Percentiles rank a stretch among this genome's conserved stretches.
phyloP scores from a whole-genome alignment of 1,140 invertebrate genomes.

The Spodoptera litura region DNA sequence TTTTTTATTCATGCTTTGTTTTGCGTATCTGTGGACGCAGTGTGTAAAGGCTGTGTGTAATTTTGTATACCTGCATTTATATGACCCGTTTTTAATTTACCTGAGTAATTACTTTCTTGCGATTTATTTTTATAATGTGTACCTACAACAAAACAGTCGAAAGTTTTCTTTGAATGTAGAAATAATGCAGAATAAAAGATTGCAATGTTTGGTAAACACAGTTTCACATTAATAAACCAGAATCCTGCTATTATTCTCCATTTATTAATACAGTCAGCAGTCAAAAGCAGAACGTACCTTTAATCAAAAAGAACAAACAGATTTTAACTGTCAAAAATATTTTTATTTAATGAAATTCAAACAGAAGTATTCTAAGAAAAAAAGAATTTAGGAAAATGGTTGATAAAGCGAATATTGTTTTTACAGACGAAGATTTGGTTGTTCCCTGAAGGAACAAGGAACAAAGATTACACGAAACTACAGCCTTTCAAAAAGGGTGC shows the following conservation, averaged over 20 bases:
- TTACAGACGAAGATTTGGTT: constrained; percentile 88
- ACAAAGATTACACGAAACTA: constrained; percentile 75
- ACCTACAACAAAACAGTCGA: too few species aligned
- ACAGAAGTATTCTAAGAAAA: constrained; percentile 4
- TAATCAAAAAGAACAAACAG: constrained; percentile 15
- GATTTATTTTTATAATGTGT: too few species aligned
- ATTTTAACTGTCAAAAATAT: constrained; percentile 20
- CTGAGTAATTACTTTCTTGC: too few species aligned
- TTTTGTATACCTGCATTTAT: too few species aligned
- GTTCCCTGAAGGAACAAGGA: constrained; percentile 88
- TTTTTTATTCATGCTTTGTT: background rate
- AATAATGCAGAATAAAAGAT: too few species aligned
- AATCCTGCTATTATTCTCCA: too few species aligned
- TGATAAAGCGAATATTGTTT: constrained; percentile 16
- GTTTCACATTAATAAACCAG: too few species aligned
- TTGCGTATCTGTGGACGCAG: background rate
- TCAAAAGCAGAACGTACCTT: background rate
- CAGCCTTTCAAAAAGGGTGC: constrained; percentile 91
- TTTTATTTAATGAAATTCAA: background rate
- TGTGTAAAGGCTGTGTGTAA: background rate
- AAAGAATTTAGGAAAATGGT: background rate
- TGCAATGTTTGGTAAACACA: too few species aligned
- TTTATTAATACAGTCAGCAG: too few species aligned
- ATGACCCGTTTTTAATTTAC: too few species aligned
- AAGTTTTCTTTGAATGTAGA: too few species aligned